Evolutionary conservation across 35 echinoderm and acorn worm species (phyloP).

Genomic region (Acanthaster planci): DNA sequence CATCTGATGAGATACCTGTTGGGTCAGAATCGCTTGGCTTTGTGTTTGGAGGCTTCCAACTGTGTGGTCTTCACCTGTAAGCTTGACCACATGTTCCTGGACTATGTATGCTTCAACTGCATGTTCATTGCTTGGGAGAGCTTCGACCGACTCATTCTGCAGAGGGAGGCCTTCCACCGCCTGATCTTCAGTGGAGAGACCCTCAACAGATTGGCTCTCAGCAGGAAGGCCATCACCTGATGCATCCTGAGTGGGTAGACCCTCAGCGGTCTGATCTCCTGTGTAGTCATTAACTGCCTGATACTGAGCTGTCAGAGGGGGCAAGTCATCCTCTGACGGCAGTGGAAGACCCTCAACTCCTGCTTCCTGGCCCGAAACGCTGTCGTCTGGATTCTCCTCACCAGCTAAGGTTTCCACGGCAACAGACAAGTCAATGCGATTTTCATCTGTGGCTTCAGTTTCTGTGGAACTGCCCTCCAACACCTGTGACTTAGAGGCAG

Average conservation of each 20-base stretch:
- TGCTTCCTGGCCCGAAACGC: background rate
- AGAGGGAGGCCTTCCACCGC: background rate
- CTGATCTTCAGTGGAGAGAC: background rate
- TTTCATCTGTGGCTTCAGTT: background rate
- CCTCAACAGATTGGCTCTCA: background rate
- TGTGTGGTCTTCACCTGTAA: background rate
- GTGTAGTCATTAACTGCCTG: background rate
- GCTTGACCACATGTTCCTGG: slow-evolving; percentile 4
- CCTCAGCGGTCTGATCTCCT: background rate
- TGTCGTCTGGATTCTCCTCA: background rate
- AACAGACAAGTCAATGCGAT: slow-evolving; percentile 2
- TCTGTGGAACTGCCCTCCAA: background rate
- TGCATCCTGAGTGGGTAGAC: background rate
- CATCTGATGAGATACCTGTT: too few relatives aligned
- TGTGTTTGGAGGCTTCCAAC: background rate
- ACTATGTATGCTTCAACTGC: slow-evolving; percentile 4
- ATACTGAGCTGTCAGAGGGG: background rate
- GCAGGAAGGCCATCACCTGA: background rate
- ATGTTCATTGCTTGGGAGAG: background rate
- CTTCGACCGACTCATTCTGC: background rate
- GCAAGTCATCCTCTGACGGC: background rate
- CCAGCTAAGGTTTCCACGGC: slow-evolving; percentile 5
- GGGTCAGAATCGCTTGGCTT: background rate
- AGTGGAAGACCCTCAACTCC: background rate
- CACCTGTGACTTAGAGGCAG: background rate